These are phyloP conservation scores for Selenia dentaria DNA, from an alignment of 2,888 invertebrate species.

Conservation along the genomic window DNA sequence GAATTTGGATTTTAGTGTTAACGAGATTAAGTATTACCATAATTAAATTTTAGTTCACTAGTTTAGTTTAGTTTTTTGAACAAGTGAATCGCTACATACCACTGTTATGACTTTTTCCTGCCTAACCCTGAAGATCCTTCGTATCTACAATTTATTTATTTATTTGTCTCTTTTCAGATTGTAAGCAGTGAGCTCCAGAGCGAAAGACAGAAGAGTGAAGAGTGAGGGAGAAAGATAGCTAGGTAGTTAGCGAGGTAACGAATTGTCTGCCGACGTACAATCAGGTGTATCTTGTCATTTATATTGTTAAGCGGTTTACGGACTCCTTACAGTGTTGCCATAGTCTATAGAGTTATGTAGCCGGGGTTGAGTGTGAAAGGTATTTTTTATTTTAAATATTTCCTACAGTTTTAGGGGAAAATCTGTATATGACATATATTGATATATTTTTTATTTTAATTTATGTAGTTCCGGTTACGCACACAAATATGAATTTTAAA, in stretches of 20 bases:
- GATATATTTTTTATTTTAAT: too few relatives aligned
- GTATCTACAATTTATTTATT: too few relatives aligned
- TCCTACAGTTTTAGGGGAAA: background rate
- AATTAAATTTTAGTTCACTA: too few relatives aligned
- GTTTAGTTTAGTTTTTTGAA: too few relatives aligned
- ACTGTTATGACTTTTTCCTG: too few relatives aligned
- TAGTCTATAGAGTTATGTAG: constrained; percentile 43
- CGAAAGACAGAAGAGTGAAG: constrained; percentile 15
- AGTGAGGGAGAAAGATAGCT: constrained; percentile 41
- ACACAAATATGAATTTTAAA: too few relatives aligned
- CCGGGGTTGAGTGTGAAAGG: constrained; percentile 17
- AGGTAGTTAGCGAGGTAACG: constrained; percentile 41
- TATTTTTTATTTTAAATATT: background rate
- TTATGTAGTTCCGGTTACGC: too few relatives aligned
- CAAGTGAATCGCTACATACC: too few relatives aligned
- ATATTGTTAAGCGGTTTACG: constrained; percentile 41
- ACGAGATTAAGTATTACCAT: too few relatives aligned
- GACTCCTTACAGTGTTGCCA: constrained; percentile 65
- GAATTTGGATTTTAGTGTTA: too few relatives aligned
- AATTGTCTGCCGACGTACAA: constrained; percentile 47
- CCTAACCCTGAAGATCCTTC: too few relatives aligned
- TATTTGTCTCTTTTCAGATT: constrained; percentile 24
- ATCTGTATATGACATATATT: background rate
- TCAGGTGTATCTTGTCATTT: constrained; percentile 51
- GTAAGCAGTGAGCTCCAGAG: constrained; percentile 5